phyloP scores from a whole-genome alignment of 2,888 invertebrate species.

The Deroplatys truncata region DNA sequence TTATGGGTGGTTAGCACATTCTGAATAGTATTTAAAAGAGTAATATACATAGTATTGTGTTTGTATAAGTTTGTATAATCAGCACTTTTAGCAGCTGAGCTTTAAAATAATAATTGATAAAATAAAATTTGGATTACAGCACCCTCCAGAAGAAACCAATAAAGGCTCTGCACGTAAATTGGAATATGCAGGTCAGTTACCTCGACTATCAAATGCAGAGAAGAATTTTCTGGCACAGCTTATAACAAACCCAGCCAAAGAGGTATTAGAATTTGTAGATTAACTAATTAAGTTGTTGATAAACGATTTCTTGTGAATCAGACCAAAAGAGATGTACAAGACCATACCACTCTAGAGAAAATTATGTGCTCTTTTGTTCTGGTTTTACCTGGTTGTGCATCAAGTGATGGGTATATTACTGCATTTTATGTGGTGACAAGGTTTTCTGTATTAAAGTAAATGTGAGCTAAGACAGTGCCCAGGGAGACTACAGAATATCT shows the following conservation, averaged over 20 bases:
- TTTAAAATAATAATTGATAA: background rate
- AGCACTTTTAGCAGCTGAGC: background rate
- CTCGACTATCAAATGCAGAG: slow-evolving; percentile 58
- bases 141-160: slow-evolving; percentile 47
- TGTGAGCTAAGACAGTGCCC: too few relatives aligned
- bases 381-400: too few relatives aligned
- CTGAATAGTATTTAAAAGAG: too few relatives aligned
- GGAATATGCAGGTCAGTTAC: slow-evolving; percentile 53
- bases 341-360: too few relatives aligned
- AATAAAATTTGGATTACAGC: slow-evolving; percentile 36
- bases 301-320: background rate
- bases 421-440: too few relatives aligned
- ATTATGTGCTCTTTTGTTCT: too few relatives aligned
- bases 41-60: background rate
- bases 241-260: slow-evolving; percentile 62
- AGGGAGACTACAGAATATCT: too few relatives aligned
- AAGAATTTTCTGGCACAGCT: slow-evolving; percentile 68
- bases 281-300: background rate
- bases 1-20: too few relatives aligned
- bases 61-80: background rate
- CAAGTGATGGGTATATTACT: too few relatives aligned
- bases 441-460: too few relatives aligned
- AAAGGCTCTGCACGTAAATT: slow-evolving; percentile 45
- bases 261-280: slow-evolving; percentile 49
- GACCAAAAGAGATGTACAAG: background rate